phyloP scores from a whole-genome alignment of 1,140 invertebrate species.

The Charaxes varanes region DNA sequence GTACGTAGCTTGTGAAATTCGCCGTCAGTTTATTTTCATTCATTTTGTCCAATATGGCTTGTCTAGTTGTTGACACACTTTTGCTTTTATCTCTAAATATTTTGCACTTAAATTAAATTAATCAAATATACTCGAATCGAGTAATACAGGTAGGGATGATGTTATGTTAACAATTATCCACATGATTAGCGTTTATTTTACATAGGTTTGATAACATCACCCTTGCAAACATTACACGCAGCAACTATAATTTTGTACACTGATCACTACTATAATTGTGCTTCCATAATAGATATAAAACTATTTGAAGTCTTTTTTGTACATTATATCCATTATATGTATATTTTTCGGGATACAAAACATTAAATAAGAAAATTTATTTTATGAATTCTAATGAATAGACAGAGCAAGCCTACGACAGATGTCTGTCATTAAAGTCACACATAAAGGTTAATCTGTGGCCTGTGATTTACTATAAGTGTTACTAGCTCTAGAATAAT shows the following conservation, averaged over 20 bases:
- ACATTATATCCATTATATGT: neutral
- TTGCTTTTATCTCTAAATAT: conserved; percentile 21
- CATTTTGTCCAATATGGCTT: conserved; percentile 53
- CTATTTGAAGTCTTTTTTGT: conserved; percentile 1
- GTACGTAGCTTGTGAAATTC: conserved; percentile 66
- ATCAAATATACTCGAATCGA: conserved; percentile 21
- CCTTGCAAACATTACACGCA: conserved; percentile 32
- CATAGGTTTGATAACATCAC: conserved; percentile 59
- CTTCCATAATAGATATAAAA: neutral
- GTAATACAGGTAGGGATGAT: conserved; percentile 23
- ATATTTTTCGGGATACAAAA: neutral
- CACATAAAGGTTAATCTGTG: no score
- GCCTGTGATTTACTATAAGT: no score
- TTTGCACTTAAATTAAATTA: conserved; percentile 19
- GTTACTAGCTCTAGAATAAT: no score
- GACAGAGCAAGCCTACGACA: conserved; percentile 30
- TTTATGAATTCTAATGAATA: neutral
- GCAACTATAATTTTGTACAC: conserved; percentile 6
- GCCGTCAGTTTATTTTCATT: conserved; percentile 62
- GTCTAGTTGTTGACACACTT: conserved; percentile 49
- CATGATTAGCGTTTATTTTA: conserved; percentile 51
- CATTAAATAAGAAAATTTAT: neutral
- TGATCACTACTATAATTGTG: conserved; percentile 6
- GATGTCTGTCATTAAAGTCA: no score
- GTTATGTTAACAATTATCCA: conserved; percentile 37